phyloP scores from a whole-genome alignment of 2,888 invertebrate species.

The Crepidodera aurea region DNA sequence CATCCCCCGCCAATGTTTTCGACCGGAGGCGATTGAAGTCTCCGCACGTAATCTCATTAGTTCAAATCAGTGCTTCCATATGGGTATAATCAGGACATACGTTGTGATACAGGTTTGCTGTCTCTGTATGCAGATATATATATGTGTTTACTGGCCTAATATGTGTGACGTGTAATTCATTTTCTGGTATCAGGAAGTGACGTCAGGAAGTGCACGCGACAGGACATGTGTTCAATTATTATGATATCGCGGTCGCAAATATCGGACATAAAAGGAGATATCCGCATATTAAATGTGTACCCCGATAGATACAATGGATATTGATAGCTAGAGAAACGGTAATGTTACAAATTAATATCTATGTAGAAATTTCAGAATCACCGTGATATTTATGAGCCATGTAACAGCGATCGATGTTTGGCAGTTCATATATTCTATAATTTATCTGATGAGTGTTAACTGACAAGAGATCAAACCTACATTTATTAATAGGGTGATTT shows the following conservation, averaged over 20 bases:
- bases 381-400: slow-evolving; percentile 1
- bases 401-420: too few relatives aligned
- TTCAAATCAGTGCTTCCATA: slow-evolving; percentile 48
- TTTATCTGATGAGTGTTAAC: too few relatives aligned
- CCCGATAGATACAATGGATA: slow-evolving; percentile 11
- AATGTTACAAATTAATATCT: slow-evolving; percentile 8
- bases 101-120: slow-evolving; percentile 41
- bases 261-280: slow-evolving; percentile 22
- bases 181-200: slow-evolving; percentile 39
- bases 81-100: slow-evolving; percentile 47
- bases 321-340: slow-evolving; percentile 10
- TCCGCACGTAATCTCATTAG: slow-evolving; percentile 48
- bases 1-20: slow-evolving; percentile 19
- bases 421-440: too few relatives aligned
- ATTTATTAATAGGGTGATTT: too few relatives aligned
- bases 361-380: slow-evolving; percentile 1
- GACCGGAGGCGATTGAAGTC: slow-evolving; percentile 32
- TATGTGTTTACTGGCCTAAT: slow-evolving; percentile 30
- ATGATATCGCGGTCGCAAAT: slow-evolving; percentile 14
- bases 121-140: slow-evolving; percentile 32
- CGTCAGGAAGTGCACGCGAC: slow-evolving; percentile 30
- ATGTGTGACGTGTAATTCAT: slow-evolving; percentile 42
- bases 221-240: slow-evolving; percentile 31
- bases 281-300: slow-evolving; percentile 6
- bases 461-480: too few relatives aligned